A percentile compares a stretch with the other conserved stretches of the same genome.
phyloP scores from a whole-genome alignment of 2,888 invertebrate genomes.

The Holacanthella duospinosa region DNA sequence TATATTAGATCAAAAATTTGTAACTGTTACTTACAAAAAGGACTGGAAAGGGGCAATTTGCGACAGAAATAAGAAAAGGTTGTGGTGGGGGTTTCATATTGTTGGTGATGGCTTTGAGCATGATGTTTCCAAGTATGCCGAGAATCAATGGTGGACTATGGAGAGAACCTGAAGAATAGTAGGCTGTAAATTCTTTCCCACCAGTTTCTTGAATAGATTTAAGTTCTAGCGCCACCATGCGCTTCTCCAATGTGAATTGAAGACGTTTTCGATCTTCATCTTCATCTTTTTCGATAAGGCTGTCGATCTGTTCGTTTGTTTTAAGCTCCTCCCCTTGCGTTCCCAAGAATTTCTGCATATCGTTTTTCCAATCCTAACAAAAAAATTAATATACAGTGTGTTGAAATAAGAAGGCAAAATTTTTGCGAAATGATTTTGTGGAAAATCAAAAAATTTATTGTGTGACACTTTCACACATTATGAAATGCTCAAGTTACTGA shows the following conservation, averaged over 20 bases:
- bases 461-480: too few species aligned
- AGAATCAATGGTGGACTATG: conserved; percentile 24
- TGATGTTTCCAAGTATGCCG: conserved; percentile 22
- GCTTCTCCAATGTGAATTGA: conserved; percentile 14
- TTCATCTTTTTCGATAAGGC: neutral
- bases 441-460: too few species aligned
- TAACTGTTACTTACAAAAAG: conserved; percentile 9
- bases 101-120: conserved; percentile 12
- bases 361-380: neutral
- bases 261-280: neutral
- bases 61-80: neutral
- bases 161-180: conserved; percentile 24
- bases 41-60: conserved; percentile 22
- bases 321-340: neutral
- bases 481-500: too few species aligned
- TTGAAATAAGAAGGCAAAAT: too few species aligned
- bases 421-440: too few species aligned
- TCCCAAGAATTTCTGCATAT: neutral
- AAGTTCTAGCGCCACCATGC: conserved; percentile 26
- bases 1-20: neutral
- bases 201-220: neutral
- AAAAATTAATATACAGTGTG: neutral
- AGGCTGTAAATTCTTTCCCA: conserved; percentile 16
- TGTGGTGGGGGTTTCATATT: too few species aligned
- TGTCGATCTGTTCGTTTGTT: neutral